Percentiles rank a stretch among this genome's conserved stretches.
Evolutionary conservation across 1,140 invertebrate species (phyloP).

Genomic region (Mamestra configurata): DNA sequence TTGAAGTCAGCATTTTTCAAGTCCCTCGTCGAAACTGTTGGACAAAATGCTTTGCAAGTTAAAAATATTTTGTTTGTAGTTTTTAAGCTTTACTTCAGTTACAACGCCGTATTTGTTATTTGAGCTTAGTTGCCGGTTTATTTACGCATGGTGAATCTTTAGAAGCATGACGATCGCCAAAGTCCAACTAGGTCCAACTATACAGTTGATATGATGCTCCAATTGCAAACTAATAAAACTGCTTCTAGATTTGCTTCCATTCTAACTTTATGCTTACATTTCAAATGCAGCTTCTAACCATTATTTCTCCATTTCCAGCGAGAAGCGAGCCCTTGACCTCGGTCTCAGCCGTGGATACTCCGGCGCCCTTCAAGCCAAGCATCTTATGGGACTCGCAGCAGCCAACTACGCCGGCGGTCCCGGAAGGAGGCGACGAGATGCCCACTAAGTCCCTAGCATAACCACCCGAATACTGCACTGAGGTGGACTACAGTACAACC

Average conservation of each 20-base stretch:
- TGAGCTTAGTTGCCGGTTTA: too few species aligned
- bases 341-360: constrained; percentile 95
- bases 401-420: constrained; percentile 96
- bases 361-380: constrained; percentile 95
- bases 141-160: too few species aligned
- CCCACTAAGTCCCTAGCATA: constrained; percentile 65
- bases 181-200: too few species aligned
- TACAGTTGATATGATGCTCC: too few species aligned
- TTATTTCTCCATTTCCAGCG: constrained; percentile 84
- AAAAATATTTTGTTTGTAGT: too few species aligned
- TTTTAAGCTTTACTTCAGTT: too few species aligned
- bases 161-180: background rate
- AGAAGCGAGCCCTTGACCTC: constrained; percentile 93
- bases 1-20: constrained; percentile 19
- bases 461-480: constrained; percentile 40
- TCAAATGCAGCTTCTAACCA: background rate
- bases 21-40: background rate
- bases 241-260: background rate
- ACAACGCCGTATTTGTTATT: too few species aligned
- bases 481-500: constrained; percentile 24
- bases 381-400: constrained; percentile 95
- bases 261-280: background rate
- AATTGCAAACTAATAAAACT: background rate
- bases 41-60: background rate
- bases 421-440: constrained; percentile 93